Evolutionary conservation across 92 coral and sea anemone species (phyloP).

Genomic region (Zoanthus gigantus): DNA sequence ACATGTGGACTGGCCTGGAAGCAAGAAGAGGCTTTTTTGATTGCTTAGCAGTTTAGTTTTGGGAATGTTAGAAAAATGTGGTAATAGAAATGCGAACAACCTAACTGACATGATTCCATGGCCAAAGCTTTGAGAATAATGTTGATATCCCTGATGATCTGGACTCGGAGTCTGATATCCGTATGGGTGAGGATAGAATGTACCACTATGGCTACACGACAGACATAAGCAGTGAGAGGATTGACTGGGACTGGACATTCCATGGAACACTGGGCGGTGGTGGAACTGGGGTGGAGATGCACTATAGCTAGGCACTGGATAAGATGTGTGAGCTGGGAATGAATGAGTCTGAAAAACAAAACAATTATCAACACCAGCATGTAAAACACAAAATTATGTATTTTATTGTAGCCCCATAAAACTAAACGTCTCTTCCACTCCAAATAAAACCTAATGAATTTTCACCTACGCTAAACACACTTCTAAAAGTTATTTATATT

Average conservation of each 20-base stretch:
- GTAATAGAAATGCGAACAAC: background rate
- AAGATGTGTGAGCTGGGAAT: background rate
- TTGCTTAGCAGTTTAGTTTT: too few relatives aligned
- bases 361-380: background rate
- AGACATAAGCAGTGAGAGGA: constrained; percentile 1
- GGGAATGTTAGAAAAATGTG: too few relatives aligned
- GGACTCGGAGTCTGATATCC: constrained; percentile 1
- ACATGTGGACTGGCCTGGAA: too few relatives aligned
- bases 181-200: constrained; percentile 13
- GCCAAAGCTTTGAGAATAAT: background rate
- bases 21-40: too few relatives aligned
- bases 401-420: too few relatives aligned
- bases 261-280: constrained; percentile 30
- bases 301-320: constrained; percentile 10
- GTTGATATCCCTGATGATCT: constrained; percentile 23
- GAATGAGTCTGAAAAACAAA: background rate
- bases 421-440: too few relatives aligned
- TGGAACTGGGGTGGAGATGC: constrained; percentile 4
- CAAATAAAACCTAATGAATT: too few relatives aligned
- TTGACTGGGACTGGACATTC: constrained; percentile 7
- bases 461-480: too few relatives aligned
- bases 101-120: constrained; percentile 12
- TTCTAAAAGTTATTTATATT: too few relatives aligned
- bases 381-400: background rate
- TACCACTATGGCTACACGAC: constrained; percentile 16